Conservation (phyloP, 2,113 vertebrate genomes). For the Myrmecobius fasciatus region DNA sequence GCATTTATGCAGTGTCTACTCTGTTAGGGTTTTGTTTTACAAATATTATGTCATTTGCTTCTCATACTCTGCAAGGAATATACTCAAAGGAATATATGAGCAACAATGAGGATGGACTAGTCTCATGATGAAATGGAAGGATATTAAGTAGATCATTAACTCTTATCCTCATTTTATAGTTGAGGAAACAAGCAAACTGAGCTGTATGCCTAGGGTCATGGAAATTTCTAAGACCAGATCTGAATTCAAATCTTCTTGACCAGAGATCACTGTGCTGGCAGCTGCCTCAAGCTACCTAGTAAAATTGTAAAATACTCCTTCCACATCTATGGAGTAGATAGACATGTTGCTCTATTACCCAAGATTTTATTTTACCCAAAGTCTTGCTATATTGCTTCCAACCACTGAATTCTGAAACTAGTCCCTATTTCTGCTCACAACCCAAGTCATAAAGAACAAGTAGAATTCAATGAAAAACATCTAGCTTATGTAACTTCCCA, state of each 20-base stretch:
- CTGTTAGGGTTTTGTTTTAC: neutral
- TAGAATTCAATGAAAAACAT: neutral
- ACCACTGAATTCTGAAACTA: conserved; percentile 12
- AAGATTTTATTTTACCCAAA: neutral
- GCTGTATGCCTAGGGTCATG: neutral
- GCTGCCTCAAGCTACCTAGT: neutral
- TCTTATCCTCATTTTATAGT: neutral
- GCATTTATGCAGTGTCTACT: neutral
- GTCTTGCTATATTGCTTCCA: conserved; percentile 21
- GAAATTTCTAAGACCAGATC: neutral
- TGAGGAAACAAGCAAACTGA: neutral
- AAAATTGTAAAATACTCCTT: neutral
- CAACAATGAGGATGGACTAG: too few relatives aligned
- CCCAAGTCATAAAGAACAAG: conserved; percentile 3
- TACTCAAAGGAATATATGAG: too few relatives aligned
- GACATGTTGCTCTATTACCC: neutral
- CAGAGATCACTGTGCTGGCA: neutral
- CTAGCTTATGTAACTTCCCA: neutral
- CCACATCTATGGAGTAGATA: neutral
- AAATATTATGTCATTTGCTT: neutral
- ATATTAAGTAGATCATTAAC: too few relatives aligned
- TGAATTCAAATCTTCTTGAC: neutral
- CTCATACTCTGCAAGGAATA: neutral
- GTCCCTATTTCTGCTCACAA: neutral
- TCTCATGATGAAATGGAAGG: too few relatives aligned